These are phyloP conservation scores for Chymomyza fuscimana DNA, from an alignment of 2,888 invertebrate species.

Conservation along the genomic window DNA sequence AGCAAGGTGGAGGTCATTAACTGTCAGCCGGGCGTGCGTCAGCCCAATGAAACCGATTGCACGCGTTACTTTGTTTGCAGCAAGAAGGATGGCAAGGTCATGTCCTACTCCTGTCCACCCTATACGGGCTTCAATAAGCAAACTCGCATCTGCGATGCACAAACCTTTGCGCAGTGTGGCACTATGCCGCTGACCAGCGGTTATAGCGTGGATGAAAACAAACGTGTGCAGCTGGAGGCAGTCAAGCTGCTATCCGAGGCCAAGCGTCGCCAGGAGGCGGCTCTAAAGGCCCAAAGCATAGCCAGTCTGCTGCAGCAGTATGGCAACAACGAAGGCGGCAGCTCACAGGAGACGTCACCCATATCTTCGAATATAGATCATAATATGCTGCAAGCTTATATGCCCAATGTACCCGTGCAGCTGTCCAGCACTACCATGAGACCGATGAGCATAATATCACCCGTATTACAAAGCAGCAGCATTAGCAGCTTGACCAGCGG, in stretches of 20 bases:
- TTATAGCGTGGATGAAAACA: constrained; percentile 71
- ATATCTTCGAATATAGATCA: constrained; percentile 52
- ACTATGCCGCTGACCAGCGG: constrained; percentile 58
- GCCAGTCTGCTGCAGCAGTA: constrained; percentile 72
- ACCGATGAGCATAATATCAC: constrained; percentile 34
- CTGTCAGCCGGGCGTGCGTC: constrained; percentile 79
- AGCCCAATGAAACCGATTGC: constrained; percentile 81
- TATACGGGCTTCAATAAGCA: constrained; percentile 80
- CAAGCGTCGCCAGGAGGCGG: constrained; percentile 72
- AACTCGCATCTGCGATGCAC: constrained; percentile 80
- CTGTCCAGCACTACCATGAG: constrained; percentile 25
- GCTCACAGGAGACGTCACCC: constrained; percentile 4
- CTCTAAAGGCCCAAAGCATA: constrained; percentile 72
- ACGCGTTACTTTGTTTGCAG: constrained; percentile 81
- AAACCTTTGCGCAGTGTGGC: constrained; percentile 77
- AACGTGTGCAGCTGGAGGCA: constrained; percentile 75
- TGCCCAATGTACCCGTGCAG: constrained; percentile 34
- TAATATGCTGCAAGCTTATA: constrained; percentile 56
- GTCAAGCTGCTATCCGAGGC: constrained; percentile 75
- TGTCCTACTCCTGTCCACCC: constrained; percentile 80
- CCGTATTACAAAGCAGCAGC: constrained; percentile 3
- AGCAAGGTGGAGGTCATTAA: constrained; percentile 78
- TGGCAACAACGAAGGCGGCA: constrained; percentile 24
- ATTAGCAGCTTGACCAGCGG: neutral
- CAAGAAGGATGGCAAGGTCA: constrained; percentile 78